These are phyloP conservation scores for Hirtodrosophila duncani DNA, from an alignment of 2,888 invertebrate species.

Conservation along the genomic window DNA sequence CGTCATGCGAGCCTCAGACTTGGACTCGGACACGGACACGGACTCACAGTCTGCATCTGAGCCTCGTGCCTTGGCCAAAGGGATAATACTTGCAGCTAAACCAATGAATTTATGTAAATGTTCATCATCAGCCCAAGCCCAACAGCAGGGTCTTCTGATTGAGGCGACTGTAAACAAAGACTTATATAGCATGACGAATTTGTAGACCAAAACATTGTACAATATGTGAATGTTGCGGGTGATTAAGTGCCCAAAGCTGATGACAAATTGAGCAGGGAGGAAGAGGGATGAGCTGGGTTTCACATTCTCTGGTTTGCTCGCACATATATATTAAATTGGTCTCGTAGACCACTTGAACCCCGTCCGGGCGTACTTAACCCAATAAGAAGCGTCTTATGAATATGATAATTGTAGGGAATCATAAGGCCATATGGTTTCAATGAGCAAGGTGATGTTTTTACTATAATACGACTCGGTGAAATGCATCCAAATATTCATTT, in stretches of 20 bases:
- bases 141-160: no score
- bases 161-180: slow-evolving; percentile 12
- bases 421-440: background rate
- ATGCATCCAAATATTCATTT: no score
- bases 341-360: slow-evolving; percentile 62
- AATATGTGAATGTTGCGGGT: slow-evolving; percentile 15
- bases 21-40: slow-evolving; percentile 10
- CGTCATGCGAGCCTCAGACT: slow-evolving; percentile 71
- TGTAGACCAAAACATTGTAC: slow-evolving; percentile 32
- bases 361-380: slow-evolving; percentile 41
- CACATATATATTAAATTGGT: slow-evolving; percentile 51
- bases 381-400: slow-evolving; percentile 39
- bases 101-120: slow-evolving; percentile 39
- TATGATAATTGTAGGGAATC: slow-evolving; percentile 42
- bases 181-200: slow-evolving; percentile 60
- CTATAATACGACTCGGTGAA: background rate
- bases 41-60: background rate
- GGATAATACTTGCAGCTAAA: slow-evolving; percentile 43
- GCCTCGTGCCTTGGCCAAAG: slow-evolving; percentile 46
- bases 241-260: slow-evolving; percentile 61
- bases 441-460: background rate
- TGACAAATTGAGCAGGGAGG: slow-evolving; percentile 59
- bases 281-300: slow-evolving; percentile 18
- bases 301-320: background rate
- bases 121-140: slow-evolving; percentile 14